Percentiles rank a stretch among this genome's conserved stretches.
phyloP scores from a whole-genome alignment of 1,140 invertebrate genomes.

The Ylistrum balloti region DNA sequence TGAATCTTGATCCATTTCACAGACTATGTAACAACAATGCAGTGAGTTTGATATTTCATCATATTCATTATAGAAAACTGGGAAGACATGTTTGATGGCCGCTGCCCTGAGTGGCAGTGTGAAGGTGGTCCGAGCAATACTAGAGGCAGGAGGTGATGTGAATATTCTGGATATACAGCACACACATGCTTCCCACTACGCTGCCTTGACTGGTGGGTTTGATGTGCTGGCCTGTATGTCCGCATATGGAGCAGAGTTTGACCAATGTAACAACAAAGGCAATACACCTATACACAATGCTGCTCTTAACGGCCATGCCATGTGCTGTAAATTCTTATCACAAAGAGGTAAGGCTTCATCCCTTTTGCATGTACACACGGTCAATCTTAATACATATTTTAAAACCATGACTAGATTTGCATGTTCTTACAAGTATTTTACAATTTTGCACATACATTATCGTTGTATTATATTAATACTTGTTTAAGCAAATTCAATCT shows the following conservation, averaged over 20 bases:
- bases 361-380: no score
- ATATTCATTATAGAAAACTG: constrained; percentile 72
- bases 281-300: constrained; percentile 81
- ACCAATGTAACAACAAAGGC: constrained; percentile 76
- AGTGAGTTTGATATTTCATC: neutral
- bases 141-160: constrained; percentile 77
- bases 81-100: constrained; percentile 81
- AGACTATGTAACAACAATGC: neutral
- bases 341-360: constrained; percentile 78
- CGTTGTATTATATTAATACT: no score
- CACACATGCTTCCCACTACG: constrained; percentile 80
- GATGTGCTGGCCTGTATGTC: constrained; percentile 76
- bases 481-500: no score
- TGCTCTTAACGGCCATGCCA: constrained; percentile 76
- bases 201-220: constrained; percentile 80
- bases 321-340: constrained; percentile 80
- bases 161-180: constrained; percentile 78
- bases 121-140: constrained; percentile 77
- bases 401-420: no score
- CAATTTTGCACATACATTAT: no score
- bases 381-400: no score
- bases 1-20: neutral
- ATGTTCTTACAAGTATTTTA: no score
- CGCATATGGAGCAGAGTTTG: constrained; percentile 81
- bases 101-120: constrained; percentile 79